These are phyloP conservation scores for Matsumyia berberina DNA, from an alignment of 2,888 invertebrate species.

Conservation along the genomic window DNA sequence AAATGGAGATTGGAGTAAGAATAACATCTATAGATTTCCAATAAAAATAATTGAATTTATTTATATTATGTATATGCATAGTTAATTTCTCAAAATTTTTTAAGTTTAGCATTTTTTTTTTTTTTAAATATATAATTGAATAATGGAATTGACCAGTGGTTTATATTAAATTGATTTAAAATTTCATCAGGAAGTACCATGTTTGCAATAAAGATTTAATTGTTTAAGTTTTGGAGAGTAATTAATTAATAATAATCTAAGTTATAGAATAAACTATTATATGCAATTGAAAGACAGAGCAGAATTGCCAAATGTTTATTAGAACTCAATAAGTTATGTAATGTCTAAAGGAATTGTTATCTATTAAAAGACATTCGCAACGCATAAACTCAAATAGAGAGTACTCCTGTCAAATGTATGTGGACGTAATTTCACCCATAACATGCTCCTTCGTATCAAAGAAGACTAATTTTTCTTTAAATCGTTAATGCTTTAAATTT, in stretches of 20 bases:
- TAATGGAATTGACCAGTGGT: slow-evolving; percentile 68
- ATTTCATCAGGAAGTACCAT: slow-evolving; percentile 59
- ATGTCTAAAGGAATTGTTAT: too few relatives aligned
- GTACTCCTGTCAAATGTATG: too few relatives aligned
- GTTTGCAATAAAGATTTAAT: slow-evolving; percentile 35
- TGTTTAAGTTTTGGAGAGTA: not conserved
- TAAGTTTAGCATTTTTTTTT: slow-evolving; percentile 37
- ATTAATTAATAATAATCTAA: not conserved
- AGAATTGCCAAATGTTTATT: not conserved
- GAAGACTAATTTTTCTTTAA: too few relatives aligned
- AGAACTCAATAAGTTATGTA: too few relatives aligned
- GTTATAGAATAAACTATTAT: not conserved
- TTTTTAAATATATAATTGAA: slow-evolving; percentile 66
- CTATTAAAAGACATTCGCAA: too few relatives aligned
- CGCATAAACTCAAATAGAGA: too few relatives aligned
- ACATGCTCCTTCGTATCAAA: too few relatives aligned
- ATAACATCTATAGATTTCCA: slow-evolving; percentile 34
- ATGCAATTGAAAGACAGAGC: slow-evolving; percentile 7
- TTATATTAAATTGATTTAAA: slow-evolving; percentile 60
- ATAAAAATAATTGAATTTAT: slow-evolving; percentile 42
- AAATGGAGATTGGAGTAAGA: slow-evolving; percentile 47
- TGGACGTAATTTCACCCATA: too few relatives aligned
- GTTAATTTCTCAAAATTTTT: slow-evolving; percentile 30
- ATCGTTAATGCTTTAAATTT: too few relatives aligned
- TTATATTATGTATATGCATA: slow-evolving; percentile 50